Evolutionary conservation across 2,113 vertebrate species (phyloP), one percentile per base, ranked within the genome.

Genomic region (Hystrix cristata): DNA sequence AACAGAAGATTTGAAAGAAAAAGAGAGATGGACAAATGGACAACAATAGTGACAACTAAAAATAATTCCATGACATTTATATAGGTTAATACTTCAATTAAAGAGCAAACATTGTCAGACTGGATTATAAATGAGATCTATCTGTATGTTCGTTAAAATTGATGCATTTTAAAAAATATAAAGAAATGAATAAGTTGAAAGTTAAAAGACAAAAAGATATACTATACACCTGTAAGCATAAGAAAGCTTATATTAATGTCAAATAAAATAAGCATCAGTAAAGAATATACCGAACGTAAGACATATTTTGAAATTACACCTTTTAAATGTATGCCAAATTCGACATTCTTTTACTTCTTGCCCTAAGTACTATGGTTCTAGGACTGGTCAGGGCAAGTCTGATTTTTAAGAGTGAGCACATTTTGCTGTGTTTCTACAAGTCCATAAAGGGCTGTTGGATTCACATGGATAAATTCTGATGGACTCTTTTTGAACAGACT

Each of bases 381-480:
- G 46, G 29, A 53, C 57, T 87, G 64, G 64, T 46, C 74, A 81
- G 95, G 43, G 62, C 60, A 91, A 95, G 72, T 78, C 59, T 89
- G 90, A 92, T 87, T 95, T 87, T 62, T 88, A 85, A 97, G 78
- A 94, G 48, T 64, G 84, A 97, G 81, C 62, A 83, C 34, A 95
- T 90, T 95, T 96, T 93, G 81, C 53, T 94, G 8, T 83, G 78
- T 59, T 90, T 95, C 80, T 97, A 83, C 65, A 97, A 97, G 92
- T 88, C 95, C 87, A 83, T 93, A 96, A 97, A 82, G 62, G 88
- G 82, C 80, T 95, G 18, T 95, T 95, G 88, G 96, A 91, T 96
- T 96, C 97, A 97, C 84, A 91, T 96, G 96, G 64, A 78, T 96
- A 98, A 74, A 94, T 95, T 98, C 88, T 96, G 90, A 94, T 96